Evolutionary conservation across 2,113 vertebrate species (phyloP).

Genomic region (Pedetes capensis): DNA sequence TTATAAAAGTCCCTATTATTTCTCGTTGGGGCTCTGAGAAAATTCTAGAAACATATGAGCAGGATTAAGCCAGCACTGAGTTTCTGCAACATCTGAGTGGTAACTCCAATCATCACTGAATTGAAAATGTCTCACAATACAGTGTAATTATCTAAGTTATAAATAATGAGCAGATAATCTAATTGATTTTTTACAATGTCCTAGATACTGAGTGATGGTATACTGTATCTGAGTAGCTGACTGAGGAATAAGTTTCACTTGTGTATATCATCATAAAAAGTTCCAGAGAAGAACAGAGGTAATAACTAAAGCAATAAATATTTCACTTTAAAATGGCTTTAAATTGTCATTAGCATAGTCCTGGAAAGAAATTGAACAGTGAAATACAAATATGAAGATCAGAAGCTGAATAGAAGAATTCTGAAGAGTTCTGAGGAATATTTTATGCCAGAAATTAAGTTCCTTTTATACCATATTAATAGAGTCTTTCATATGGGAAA

Average conservation of each 20-base stretch:
- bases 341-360: not conserved
- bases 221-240: not conserved
- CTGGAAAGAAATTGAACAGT: not conserved
- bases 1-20: not conserved
- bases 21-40: not conserved
- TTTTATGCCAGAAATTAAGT: not conserved
- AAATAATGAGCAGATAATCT: not conserved
- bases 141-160: not conserved
- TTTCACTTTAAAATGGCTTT: not conserved
- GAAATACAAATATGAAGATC: not conserved
- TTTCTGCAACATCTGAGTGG: not conserved
- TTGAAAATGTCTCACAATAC: not conserved
- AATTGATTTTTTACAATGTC: conserved; percentile 6
- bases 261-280: not conserved
- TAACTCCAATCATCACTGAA: not conserved
- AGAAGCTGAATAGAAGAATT: not conserved
- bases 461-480: not conserved
- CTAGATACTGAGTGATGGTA: not conserved
- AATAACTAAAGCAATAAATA: not conserved
- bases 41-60: not conserved
- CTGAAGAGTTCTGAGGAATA: not conserved
- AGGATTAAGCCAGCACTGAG: not conserved
- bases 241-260: not conserved
- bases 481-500: not conserved
- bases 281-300: not conserved